Percentiles rank a stretch among this genome's conserved stretches.
These are phyloP conservation scores for Callionymus lyra DNA, from an alignment of 2,113 vertebrate species.

Conservation along the genomic window DNA sequence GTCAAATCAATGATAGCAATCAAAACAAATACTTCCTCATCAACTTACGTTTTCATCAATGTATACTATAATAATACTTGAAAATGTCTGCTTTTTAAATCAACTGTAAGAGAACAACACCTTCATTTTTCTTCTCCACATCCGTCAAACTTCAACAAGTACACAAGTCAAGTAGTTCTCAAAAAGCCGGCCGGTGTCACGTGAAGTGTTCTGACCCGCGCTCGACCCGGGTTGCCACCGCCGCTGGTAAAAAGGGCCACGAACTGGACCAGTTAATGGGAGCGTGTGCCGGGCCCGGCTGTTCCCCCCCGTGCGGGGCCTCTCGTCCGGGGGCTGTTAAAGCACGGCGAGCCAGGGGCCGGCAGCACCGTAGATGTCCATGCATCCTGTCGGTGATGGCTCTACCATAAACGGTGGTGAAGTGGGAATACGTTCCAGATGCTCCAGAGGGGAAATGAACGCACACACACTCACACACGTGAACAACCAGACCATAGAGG, in stretches of 20 bases:
- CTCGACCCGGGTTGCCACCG: slow-evolving; percentile 12
- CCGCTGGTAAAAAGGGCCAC: slow-evolving; percentile 29
- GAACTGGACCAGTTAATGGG: slow-evolving; percentile 37
- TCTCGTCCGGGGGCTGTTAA: slow-evolving; percentile 45
- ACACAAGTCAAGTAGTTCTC: no score
- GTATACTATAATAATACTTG: no score
- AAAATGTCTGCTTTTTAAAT: no score
- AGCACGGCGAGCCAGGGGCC: slow-evolving; percentile 19
- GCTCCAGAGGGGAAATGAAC: slow-evolving; percentile 29
- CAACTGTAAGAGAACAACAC: no score
- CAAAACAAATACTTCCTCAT: no score
- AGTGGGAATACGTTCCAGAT: slow-evolving; percentile 61
- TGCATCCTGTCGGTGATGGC: slow-evolving; percentile 47
- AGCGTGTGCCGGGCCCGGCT: slow-evolving; percentile 27
- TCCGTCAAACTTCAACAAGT: no score
- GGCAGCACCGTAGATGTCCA: slow-evolving; percentile 47
- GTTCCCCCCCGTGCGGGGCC: slow-evolving; percentile 27
- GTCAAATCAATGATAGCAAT: no score
- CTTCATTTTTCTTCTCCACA: no score
- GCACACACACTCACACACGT: slow-evolving; percentile 3
- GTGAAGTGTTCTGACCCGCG: neutral
- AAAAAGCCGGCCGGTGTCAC: no score
- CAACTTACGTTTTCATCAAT: no score
- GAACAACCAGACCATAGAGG: slow-evolving; percentile 4
- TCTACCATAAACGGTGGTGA: slow-evolving; percentile 54